Evolutionary conservation across 2,113 vertebrate genomes (phyloP).

Genomic region (Hemichromis elongatus): DNA sequence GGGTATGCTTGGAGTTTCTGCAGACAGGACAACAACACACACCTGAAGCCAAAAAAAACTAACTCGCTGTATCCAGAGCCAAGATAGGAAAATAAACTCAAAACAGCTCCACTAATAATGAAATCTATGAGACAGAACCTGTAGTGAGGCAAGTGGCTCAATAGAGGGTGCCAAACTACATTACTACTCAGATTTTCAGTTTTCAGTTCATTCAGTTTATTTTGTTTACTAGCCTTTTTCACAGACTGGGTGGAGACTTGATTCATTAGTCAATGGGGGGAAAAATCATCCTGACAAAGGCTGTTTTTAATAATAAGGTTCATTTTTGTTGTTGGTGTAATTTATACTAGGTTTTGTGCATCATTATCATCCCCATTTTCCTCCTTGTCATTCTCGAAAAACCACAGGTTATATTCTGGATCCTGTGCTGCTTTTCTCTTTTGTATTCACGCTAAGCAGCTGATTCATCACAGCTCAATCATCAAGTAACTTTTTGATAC

Average conservation of each 20-base stretch:
- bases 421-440: neutral
- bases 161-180: constrained; percentile 20
- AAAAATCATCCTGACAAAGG: neutral
- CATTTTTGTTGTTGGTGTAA: neutral
- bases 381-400: neutral
- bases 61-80: neutral
- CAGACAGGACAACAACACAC: neutral
- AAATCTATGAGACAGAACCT: neutral
- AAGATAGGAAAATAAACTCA: neutral
- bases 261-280: neutral
- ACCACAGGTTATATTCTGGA: neutral
- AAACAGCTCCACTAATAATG: neutral
- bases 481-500: neutral
- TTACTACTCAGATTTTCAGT: neutral
- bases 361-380: neutral
- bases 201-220: neutral
- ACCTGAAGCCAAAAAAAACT: neutral
- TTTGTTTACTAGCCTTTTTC: neutral
- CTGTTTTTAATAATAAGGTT: neutral
- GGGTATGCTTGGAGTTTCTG: neutral
- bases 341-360: neutral
- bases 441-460: neutral
- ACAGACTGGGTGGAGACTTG: neutral
- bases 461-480: neutral
- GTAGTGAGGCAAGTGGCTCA: neutral